Conservation (phyloP, 2,888 invertebrate species). For the Apamea anceps region DNA sequence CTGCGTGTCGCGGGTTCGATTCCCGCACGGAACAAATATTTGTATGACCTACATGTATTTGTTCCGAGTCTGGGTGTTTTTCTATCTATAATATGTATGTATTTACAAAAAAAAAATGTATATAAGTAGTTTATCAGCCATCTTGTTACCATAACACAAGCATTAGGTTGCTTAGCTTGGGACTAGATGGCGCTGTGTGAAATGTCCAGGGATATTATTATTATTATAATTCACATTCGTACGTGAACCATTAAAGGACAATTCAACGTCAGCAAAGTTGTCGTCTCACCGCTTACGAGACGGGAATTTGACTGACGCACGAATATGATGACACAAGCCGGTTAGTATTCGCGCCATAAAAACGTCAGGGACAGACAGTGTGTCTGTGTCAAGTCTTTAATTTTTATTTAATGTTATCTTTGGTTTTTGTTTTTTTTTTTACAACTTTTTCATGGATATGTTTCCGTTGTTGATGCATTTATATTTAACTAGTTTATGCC, state of each 20-base stretch:
- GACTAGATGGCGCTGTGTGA: no score
- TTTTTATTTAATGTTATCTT: constrained; percentile 24
- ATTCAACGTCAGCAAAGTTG: constrained; percentile 2
- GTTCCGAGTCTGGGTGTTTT: no score
- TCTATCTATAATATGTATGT: no score
- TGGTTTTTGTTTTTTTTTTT: neutral
- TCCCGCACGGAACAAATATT: no score
- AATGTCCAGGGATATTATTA: no score
- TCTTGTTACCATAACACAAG: no score
- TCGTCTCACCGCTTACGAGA: constrained; percentile 3
- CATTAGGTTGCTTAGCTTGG: no score
- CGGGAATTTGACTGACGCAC: constrained; percentile 32
- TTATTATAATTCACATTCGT: neutral
- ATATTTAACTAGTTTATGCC: neutral
- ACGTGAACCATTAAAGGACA: constrained; percentile 9
- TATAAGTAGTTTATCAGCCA: no score
- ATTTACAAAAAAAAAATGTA: no score
- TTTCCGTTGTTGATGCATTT: constrained; percentile 18
- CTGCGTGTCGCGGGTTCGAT: no score
- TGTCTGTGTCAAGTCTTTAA: constrained; percentile 28
- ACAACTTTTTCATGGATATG: neutral
- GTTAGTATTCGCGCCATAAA: constrained; percentile 46
- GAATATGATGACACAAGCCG: constrained; percentile 39
- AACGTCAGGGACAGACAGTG: constrained; percentile 32
- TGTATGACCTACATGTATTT: no score